Evolutionary conservation across 2,113 vertebrate species (phyloP), one percentile per base, ranked within the genome.

Genomic region (Herpailurus yagouaroundi): DNA sequence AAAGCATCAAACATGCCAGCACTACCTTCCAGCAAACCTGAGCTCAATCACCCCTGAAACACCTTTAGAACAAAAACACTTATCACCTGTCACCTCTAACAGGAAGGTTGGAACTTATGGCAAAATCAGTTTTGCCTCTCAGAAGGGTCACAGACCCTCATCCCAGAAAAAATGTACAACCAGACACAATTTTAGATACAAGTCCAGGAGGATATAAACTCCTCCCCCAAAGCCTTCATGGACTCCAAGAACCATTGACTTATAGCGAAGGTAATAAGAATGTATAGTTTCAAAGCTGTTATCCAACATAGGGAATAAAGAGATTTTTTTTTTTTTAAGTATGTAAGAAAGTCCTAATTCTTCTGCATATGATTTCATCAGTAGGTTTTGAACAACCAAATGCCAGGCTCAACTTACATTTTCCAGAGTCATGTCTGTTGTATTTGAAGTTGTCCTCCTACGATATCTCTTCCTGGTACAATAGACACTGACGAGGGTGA

Each of bases 401-500:
- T 13, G 19, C 27, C 45, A 91, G 57, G 25, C 12, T 55, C 13
- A 7, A 98, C 98, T 98, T 98, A 99, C 99, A 2, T 97, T 98
- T 95, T 97, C 87, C 33, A 95, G 27, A n/a, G 5, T 1, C 0
- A 29, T 0, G 5, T 0, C 48, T 36, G 95, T 41, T 0, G 41
- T 18, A 4, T 57, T 73, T 69, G 94, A 71, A 57, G n/a, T 57
- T 15, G 71, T 80, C 96, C 69, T 64, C 80, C 52, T 29, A 1
- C 7, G 97, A 79, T 97, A 98, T 89, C 98, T 99, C 98, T 91
- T 99, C 96, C 95, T 97, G 84, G 98, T 86, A 10, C 98, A 99
- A 52, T 97, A 97, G 23, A 98, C 95, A 0, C 98, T 98, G 60
- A 98, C 73, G 45, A 99, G 83, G 4, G 98, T 99, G 96, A 99